Percentiles rank a stretch among this genome's conserved stretches.
Evolutionary conservation across 2,888 invertebrate species (phyloP).

Genomic region (Idaea aversata): DNA sequence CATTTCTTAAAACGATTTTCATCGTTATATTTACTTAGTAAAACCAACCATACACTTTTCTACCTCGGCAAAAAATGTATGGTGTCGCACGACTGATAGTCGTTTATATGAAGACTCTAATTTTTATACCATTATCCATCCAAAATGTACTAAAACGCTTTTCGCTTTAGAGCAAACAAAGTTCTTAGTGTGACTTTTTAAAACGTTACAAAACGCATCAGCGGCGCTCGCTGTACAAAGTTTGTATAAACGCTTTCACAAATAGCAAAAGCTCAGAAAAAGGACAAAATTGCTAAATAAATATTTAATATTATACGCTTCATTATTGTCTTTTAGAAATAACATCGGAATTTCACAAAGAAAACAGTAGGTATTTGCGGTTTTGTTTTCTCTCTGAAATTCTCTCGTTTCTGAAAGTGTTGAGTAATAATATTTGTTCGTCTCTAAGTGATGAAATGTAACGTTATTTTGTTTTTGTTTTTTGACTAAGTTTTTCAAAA

Average conservation of each 20-base stretch:
- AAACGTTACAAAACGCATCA: constrained; percentile 5
- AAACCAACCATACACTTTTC: too few species aligned
- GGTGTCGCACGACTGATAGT: too few species aligned
- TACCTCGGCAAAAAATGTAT: too few species aligned
- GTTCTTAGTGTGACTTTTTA: neutral
- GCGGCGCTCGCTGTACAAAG: constrained; percentile 6
- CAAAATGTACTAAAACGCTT: too few species aligned
- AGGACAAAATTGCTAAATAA: constrained; percentile 45
- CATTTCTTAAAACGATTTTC: too few species aligned
- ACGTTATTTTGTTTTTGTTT: neutral
- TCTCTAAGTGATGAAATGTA: neutral
- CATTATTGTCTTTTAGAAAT: constrained; percentile 28
- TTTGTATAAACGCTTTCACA: constrained; percentile 2
- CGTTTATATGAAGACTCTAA: too few species aligned
- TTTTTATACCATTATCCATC: too few species aligned
- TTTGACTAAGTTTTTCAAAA: neutral
- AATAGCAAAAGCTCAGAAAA: constrained; percentile 17
- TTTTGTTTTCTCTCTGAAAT: neutral
- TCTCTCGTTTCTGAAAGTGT: neutral
- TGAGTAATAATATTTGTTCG: neutral
- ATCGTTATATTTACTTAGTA: too few species aligned
- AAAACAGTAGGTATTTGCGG: constrained; percentile 4
- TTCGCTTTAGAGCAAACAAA: too few species aligned
- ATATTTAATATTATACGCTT: constrained; percentile 52
- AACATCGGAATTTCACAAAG: constrained; percentile 11